Base-by-base conservation (phyloP, 2,888 invertebrate species). In the Vanessa cardui region DNA sequence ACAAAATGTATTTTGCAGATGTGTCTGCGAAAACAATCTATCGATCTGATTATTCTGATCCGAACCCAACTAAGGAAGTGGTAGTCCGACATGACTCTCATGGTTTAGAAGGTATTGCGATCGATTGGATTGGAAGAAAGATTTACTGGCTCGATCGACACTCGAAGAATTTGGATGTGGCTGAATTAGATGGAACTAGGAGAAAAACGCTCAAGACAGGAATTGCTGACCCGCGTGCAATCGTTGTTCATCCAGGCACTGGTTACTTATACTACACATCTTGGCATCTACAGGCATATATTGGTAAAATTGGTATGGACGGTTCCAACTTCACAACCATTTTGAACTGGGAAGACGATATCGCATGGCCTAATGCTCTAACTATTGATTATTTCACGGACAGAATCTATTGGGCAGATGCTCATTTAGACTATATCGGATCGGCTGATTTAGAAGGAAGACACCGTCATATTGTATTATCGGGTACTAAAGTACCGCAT, bases 291-390 rank as follows among this genome's bases (percentile, higher is more conserved):
- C 96, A 98, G 90, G 98, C 99, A 0, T 99, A 98, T 87, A 99
- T 99, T 74, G 99, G 98, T 16, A 97, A 99, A 87, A 95, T 99
- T 89, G 98, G 98, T 60, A 98, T 99, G 98, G 99, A 99, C 80
- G 99, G 99, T 0, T 96, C 96, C 8, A 97, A 98, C 80, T 96
- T 97, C 79, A 96, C 96, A 0, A 94, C 96, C 64, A 97, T 99
- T 73, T 92, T 99, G 18, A 97, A 96, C 26, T 97, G 98, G 95
- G 97, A 98, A 80, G 95, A 98, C 75, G 98, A 98, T 79, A 96
- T 99, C 61, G 99, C 99, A 0, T 99, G 99, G 99, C 99, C 99
- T 0, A 99, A 99, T 85, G 99, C 99, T 1, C 86, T 99, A 18
- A 98, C 99, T 0, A 96, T 99, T 68, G 99, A 99, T 82, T 99